A percentile compares a stretch with the other conserved stretches of the same genome.
These are phyloP conservation scores for Melanotaenia maccullochi DNA, from an alignment of 2,797 vertebrate genomes.

Conservation along the genomic window DNA sequence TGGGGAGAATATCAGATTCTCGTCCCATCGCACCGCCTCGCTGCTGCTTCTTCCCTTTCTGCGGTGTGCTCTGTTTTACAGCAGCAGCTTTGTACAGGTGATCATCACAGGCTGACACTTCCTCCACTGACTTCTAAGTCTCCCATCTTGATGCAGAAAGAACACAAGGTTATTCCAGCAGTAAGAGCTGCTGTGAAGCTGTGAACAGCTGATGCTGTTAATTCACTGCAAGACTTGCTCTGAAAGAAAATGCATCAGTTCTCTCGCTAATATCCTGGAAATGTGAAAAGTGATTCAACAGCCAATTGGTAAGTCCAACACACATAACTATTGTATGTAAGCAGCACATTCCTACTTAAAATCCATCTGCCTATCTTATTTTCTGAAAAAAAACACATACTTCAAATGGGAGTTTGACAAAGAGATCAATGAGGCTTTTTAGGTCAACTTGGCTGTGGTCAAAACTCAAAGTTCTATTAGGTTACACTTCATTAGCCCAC, in stretches of 20 bases:
- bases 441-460: conserved; percentile 26
- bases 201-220: conserved; percentile 45
- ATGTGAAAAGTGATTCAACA: conserved; percentile 33
- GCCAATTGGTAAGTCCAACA: conserved; percentile 38
- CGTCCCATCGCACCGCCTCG: conserved; percentile 42
- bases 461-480: conserved; percentile 39
- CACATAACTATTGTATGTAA: background rate
- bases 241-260: conserved; percentile 40
- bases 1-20: conserved; percentile 78
- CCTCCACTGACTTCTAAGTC: conserved; percentile 32
- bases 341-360: conserved; percentile 34
- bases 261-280: conserved; percentile 36
- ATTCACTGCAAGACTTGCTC: conserved; percentile 28
- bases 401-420: conserved; percentile 39
- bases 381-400: conserved; percentile 26
- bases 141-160: conserved; percentile 35
- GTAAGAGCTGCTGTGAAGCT: conserved; percentile 31
- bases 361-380: conserved; percentile 49
- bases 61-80: conserved; percentile 51
- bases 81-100: conserved; percentile 50
- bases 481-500: conserved; percentile 23
- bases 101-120: conserved; percentile 43
- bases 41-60: conserved; percentile 34
- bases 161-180: conserved; percentile 45
- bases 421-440: conserved; percentile 47